Evolutionary conservation across 2,888 invertebrate genomes (phyloP), one percentile per base, ranked within the genome.

Genomic region (Lamproptera curius): DNA sequence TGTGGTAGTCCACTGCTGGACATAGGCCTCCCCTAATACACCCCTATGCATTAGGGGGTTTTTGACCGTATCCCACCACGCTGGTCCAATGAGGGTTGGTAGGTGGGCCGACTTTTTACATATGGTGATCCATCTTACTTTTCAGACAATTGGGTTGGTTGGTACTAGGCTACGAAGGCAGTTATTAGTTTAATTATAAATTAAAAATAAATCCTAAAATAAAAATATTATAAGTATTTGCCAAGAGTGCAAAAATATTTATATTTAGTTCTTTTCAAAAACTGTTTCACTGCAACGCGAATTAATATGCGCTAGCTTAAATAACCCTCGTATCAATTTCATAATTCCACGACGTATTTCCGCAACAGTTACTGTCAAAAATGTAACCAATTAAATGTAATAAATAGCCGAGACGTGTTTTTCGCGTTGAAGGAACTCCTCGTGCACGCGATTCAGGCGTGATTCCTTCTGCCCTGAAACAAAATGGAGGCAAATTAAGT

Each of bases 361-460:
- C 38, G 38, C 38, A 39, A 38, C 11, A 20, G 6, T n/a, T 38
- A 37, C 37, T 33, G 34, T 15, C 34, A 15, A 23, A 33, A 16
- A 16, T 16, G 36, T 37, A 9, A 20, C 45, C 23, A 45, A 45
- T 45, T 45, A 45, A 45, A 45, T 45, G 45, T 45, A 39, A 45
- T 45, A 11, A 45, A 45, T 45, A 38, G 15, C 20, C 38, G 33
- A 45, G 33, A 45, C 44, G 33, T 8, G 20, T 45, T 38, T 23
- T 16, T n/a, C 16, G 36, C 28, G 38, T 33, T 17, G 33, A 10
- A 23, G 9, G 23, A 10, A 28, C n/a, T 14, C n/a, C 36, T 16
- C 13, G 1, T 1, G 35, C 35, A 46, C 39, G 46, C 46, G 14
- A 40, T 16, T 13, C 13, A 13, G 35, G 42, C 51, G 54, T 54